phyloP scores from a whole-genome alignment of 2,113 vertebrate genomes.

The Marcusenius ussheri region DNA sequence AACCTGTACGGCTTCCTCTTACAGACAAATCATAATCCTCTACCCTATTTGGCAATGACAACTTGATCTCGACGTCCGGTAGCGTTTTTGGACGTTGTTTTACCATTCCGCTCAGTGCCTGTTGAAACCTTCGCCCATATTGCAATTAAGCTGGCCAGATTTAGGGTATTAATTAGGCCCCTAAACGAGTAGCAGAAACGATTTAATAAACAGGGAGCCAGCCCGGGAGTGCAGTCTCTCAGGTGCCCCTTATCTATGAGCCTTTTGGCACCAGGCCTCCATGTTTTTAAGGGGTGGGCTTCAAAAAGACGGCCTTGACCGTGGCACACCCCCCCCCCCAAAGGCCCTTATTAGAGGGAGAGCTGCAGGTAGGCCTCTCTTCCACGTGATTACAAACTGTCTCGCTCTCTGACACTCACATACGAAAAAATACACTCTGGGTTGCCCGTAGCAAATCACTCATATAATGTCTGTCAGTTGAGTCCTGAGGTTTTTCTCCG shows the following conservation, averaged over 20 bases:
- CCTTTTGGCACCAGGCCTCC: neutral
- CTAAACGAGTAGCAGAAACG: neutral
- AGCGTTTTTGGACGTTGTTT: neutral
- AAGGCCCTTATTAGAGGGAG: constrained; percentile 24
- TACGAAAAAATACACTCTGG: neutral
- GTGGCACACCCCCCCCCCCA: neutral
- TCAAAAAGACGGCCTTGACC: neutral
- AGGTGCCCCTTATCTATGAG: neutral
- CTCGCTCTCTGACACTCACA: neutral
- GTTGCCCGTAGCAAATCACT: neutral
- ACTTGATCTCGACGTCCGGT: neutral
- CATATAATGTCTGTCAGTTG: neutral
- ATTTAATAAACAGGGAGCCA: neutral
- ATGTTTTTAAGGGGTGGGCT: neutral
- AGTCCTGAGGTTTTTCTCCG: neutral
- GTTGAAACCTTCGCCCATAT: neutral
- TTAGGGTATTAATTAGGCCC: constrained; percentile 21
- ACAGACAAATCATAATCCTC: neutral
- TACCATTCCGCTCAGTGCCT: neutral
- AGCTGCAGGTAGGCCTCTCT: constrained; percentile 14
- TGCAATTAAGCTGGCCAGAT: constrained; percentile 16
- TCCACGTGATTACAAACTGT: neutral
- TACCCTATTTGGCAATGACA: neutral
- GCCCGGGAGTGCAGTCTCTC: neutral
- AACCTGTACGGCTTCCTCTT: neutral